Conservation (phyloP, 1,140 invertebrate species). For the Pygmarrhopalites habei region DNA sequence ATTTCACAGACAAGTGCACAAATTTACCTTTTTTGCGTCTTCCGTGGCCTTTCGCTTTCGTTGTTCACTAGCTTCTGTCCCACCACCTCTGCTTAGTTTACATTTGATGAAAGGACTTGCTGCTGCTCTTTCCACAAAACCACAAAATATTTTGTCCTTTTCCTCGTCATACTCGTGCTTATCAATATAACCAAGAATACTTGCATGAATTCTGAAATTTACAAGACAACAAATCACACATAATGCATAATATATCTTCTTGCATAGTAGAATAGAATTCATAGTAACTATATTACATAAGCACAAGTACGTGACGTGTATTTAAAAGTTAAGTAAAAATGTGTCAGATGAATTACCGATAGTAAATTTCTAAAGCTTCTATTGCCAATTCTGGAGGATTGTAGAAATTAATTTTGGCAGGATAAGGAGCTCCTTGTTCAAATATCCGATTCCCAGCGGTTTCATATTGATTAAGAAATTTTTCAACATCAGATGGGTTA, state of each 20-base stretch:
- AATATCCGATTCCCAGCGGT: slow-evolving; percentile 64
- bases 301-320: no score
- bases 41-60: slow-evolving; percentile 21
- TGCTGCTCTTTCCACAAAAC: slow-evolving; percentile 43
- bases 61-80: slow-evolving; percentile 15
- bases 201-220: slow-evolving; percentile 72
- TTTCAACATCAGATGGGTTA: slow-evolving; percentile 56
- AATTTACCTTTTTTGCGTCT: slow-evolving; percentile 22
- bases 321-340: no score
- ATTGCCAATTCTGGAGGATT: slow-evolving; percentile 72
- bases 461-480: slow-evolving; percentile 70
- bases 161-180: slow-evolving; percentile 51
- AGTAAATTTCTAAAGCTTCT: slow-evolving; percentile 75
- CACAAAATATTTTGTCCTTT: slow-evolving; percentile 39
- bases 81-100: slow-evolving; percentile 20
- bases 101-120: slow-evolving; percentile 45
- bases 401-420: slow-evolving; percentile 74
- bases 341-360: slow-evolving; percentile 41
- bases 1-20: neutral
- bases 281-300: no score
- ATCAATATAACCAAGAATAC: slow-evolving; percentile 76
- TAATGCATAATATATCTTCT: no score
- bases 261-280: no score
- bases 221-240: no score
- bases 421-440: slow-evolving; percentile 75